phyloP scores from a whole-genome alignment of 2,797 vertebrate genomes.

The Xiphorhynchus erythropygius region DNA sequence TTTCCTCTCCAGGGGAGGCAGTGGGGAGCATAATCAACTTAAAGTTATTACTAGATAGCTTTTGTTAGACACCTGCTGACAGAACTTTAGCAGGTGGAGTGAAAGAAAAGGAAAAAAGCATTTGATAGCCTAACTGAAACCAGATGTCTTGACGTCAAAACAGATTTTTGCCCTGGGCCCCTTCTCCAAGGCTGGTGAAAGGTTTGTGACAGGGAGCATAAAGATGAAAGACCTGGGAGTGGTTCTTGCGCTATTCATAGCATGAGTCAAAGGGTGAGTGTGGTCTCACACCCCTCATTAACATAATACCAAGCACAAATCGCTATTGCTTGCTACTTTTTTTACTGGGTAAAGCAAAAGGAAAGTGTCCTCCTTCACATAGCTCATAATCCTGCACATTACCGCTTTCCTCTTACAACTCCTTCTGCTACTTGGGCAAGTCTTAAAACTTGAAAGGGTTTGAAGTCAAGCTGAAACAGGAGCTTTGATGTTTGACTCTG shows the following conservation, averaged over 20 bases:
- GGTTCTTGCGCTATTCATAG: neutral
- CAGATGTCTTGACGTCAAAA: neutral
- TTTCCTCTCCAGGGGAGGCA: neutral
- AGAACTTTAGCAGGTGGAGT: neutral
- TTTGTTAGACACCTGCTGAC: neutral
- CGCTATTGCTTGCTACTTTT: rapidly evolving
- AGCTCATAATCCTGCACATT: neutral
- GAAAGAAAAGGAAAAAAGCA: neutral
- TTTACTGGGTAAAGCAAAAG: neutral
- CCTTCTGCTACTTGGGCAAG: neutral
- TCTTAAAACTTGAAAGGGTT: neutral
- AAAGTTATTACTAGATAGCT: rapidly evolving
- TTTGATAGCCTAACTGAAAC: neutral
- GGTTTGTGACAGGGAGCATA: neutral
- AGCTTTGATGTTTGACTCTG: neutral
- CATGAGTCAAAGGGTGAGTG: neutral
- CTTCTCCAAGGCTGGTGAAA: neutral
- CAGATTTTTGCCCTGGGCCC: neutral
- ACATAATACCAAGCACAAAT: neutral
- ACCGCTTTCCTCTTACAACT: neutral
- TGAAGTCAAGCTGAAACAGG: neutral
- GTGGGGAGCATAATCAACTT: no score
- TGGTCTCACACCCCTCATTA: neutral
- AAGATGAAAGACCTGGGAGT: neutral
- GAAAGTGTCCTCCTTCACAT: neutral